Conservation (phyloP, 2,113 vertebrate species). For the Neoarius graeffei region DNA sequence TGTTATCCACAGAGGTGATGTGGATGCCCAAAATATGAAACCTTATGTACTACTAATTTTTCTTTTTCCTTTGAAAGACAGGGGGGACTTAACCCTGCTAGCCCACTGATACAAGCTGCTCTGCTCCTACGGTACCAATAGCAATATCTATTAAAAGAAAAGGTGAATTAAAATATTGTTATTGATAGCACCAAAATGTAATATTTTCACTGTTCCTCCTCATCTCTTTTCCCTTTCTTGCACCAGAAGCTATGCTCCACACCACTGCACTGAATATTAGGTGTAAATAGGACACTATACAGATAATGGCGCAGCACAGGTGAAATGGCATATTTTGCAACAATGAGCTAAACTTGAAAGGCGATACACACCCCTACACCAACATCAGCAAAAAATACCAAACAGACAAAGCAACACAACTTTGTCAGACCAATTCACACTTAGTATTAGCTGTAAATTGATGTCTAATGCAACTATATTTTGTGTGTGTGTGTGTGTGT, state of each 20-base stretch:
- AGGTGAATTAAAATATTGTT: background rate
- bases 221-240: background rate
- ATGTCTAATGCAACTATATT: too few relatives aligned
- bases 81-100: too few relatives aligned
- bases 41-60: too few relatives aligned
- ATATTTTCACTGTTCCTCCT: background rate
- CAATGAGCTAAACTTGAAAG: background rate
- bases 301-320: background rate
- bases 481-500: too few relatives aligned
- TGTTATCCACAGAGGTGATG: too few relatives aligned
- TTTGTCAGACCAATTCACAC: background rate
- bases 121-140: too few relatives aligned
- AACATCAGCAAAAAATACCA: background rate
- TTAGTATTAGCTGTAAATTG: too few relatives aligned
- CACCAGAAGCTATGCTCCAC: background rate
- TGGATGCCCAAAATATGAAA: too few relatives aligned
- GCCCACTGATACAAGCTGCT: too few relatives aligned
- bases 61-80: too few relatives aligned
- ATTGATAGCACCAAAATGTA: background rate
- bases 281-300: background rate
- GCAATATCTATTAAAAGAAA: background rate
- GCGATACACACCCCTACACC: background rate
- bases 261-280: background rate
- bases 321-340: background rate
- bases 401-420: background rate